Percentiles rank a stretch among this genome's conserved stretches.
These are phyloP conservation scores for Steinernema khuongi DNA, from an alignment of 1,140 invertebrate genomes.

Conservation along the genomic window DNA sequence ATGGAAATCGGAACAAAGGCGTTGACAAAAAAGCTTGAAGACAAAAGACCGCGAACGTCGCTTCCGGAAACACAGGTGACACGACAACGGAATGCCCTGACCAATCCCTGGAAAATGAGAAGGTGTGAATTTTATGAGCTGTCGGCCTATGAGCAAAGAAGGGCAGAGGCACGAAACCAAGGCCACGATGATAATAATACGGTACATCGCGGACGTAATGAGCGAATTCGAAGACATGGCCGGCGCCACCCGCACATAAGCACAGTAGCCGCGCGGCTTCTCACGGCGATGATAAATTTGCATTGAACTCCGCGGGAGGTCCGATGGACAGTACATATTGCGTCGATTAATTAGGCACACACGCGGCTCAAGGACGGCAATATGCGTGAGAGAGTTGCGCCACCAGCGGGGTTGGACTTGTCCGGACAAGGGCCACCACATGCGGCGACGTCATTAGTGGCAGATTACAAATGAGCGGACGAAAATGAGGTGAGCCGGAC, in stretches of 20 bases:
- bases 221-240: not conserved
- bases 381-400: not conserved
- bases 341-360: not conserved
- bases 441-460: not conserved
- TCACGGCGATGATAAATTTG: constrained; percentile 13
- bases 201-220: constrained; percentile 6
- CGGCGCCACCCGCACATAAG: not conserved
- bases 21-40: no score
- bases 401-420: not conserved
- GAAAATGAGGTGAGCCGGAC: constrained; percentile 14
- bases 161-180: not conserved
- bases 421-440: not conserved
- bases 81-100: no score
- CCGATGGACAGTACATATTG: constrained; percentile 1
- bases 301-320: constrained; percentile 11
- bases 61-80: no score
- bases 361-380: not conserved
- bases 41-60: no score
- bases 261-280: constrained; percentile 1
- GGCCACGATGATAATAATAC: constrained; percentile 13
- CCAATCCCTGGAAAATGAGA: not conserved
- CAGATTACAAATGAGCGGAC: constrained; percentile 10
- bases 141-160: not conserved
- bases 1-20: no score
- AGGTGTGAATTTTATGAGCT: not conserved